phyloP scores from a whole-genome alignment of 2,888 invertebrate genomes.

The Luperina nickerlii region DNA sequence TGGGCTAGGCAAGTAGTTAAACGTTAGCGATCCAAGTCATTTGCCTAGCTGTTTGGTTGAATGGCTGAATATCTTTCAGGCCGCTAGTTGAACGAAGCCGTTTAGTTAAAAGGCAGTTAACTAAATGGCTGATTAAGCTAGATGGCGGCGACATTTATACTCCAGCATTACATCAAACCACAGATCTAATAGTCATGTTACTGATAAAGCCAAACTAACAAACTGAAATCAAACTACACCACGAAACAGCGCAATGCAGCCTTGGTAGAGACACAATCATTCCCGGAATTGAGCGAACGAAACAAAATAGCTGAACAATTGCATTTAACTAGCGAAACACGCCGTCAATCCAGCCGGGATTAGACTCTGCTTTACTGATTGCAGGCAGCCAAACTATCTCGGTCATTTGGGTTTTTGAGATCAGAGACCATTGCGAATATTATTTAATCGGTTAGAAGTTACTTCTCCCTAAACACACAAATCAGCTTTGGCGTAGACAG shows the following conservation, averaged over 20 bases:
- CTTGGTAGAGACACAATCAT: conserved; percentile 27
- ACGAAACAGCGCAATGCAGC: conserved; percentile 36
- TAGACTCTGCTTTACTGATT: conserved; percentile 27
- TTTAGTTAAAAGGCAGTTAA: no score
- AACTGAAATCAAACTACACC: conserved; percentile 16
- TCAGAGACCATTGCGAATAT: not conserved
- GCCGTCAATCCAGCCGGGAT: conserved; percentile 36
- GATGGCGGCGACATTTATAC: not conserved
- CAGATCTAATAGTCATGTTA: not conserved
- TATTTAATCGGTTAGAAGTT: not conserved
- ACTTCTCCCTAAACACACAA: no score
- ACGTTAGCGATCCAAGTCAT: no score
- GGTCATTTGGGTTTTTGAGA: conserved; percentile 3
- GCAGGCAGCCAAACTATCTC: conserved; percentile 20
- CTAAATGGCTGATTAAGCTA: no score
- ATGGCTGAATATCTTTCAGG: no score
- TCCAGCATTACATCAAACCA: conserved; percentile 3
- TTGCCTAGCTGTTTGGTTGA: no score
- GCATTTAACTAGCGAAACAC: conserved; percentile 43
- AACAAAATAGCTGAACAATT: conserved; percentile 46
- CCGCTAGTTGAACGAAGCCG: no score
- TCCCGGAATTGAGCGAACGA: conserved; percentile 40
- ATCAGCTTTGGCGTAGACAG: not conserved
- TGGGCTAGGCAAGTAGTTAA: no score
- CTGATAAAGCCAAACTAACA: conserved; percentile 26